Conservation (phyloP, 2,888 invertebrate species). For the Phengaris alcon region DNA sequence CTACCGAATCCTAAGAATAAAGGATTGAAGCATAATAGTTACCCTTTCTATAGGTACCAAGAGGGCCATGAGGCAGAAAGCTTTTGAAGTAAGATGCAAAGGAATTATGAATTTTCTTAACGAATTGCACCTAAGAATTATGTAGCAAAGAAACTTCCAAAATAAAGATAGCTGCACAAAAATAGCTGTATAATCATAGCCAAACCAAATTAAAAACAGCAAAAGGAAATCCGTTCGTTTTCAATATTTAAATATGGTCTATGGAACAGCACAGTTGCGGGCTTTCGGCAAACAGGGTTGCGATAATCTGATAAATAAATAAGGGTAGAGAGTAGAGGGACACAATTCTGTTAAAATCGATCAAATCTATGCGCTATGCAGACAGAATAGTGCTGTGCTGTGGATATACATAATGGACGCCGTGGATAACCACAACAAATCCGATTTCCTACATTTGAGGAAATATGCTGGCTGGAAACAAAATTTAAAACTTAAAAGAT, state of each 20-base stretch:
- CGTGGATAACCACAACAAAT: background rate
- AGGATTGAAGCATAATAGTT: too few species aligned
- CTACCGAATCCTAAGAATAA: too few species aligned
- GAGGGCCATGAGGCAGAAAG: background rate
- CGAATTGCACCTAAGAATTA: too few species aligned
- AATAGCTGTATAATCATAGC: background rate
- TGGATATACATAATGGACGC: background rate
- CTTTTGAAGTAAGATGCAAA: background rate
- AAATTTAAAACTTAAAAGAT: background rate
- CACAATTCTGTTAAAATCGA: constrained; percentile 16
- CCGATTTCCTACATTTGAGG: background rate
- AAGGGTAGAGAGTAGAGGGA: constrained; percentile 46
- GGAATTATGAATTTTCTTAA: background rate
- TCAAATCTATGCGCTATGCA: background rate
- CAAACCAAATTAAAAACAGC: background rate
- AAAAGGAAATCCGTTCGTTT: constrained; percentile 6
- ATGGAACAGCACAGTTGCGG: background rate
- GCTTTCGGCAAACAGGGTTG: constrained; percentile 1
- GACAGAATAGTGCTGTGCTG: too few species aligned
- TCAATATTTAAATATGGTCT: constrained; percentile 6
- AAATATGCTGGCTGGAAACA: background rate
- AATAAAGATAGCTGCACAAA: background rate
- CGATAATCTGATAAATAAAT: constrained; percentile 59
- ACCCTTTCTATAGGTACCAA: too few species aligned
- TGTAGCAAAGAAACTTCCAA: too few species aligned